Conservation (phyloP, 1,140 invertebrate genomes). For the Hycleus cichorii region DNA sequence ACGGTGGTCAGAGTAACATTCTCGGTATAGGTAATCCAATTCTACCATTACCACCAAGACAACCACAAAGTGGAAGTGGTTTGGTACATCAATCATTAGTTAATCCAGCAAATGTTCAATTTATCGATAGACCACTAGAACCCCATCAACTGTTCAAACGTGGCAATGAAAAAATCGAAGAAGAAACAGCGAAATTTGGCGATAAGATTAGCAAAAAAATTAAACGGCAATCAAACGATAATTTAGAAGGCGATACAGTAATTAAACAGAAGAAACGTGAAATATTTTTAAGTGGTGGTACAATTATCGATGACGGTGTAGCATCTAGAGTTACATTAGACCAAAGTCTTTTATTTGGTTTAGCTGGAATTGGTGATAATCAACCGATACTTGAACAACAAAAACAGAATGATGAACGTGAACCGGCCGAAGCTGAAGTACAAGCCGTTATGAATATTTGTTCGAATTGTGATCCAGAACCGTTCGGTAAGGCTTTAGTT, state of each 20-base stretch:
- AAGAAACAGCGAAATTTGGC: slow-evolving; percentile 31
- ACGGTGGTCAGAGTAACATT: not conserved
- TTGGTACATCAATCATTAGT: slow-evolving; percentile 23
- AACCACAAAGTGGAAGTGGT: slow-evolving; percentile 16
- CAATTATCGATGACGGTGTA: slow-evolving; percentile 55
- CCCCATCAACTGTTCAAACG: slow-evolving; percentile 49
- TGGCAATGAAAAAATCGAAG: slow-evolving; percentile 14
- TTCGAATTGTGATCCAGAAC: slow-evolving; percentile 61
- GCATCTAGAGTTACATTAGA: slow-evolving; percentile 37
- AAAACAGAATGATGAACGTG: slow-evolving; percentile 57
- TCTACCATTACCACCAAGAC: not conserved
- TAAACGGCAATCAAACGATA: slow-evolving; percentile 37
- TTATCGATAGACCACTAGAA: slow-evolving; percentile 45
- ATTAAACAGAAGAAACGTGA: slow-evolving; percentile 56
- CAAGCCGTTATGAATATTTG: slow-evolving; percentile 69
- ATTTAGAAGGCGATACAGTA: slow-evolving; percentile 25
- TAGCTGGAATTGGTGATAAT: slow-evolving; percentile 59
- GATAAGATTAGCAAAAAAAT: slow-evolving; percentile 44
- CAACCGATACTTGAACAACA: slow-evolving; percentile 47
- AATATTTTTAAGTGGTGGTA: slow-evolving; percentile 55
- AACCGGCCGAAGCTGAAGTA: slow-evolving; percentile 74
- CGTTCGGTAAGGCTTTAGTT: slow-evolving; percentile 67
- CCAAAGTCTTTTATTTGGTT: slow-evolving; percentile 49
- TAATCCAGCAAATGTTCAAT: slow-evolving; percentile 51
- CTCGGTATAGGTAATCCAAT: not conserved